Evolutionary conservation across 2,888 invertebrate genomes (phyloP).

Genomic region (Linyphia triangularis): DNA sequence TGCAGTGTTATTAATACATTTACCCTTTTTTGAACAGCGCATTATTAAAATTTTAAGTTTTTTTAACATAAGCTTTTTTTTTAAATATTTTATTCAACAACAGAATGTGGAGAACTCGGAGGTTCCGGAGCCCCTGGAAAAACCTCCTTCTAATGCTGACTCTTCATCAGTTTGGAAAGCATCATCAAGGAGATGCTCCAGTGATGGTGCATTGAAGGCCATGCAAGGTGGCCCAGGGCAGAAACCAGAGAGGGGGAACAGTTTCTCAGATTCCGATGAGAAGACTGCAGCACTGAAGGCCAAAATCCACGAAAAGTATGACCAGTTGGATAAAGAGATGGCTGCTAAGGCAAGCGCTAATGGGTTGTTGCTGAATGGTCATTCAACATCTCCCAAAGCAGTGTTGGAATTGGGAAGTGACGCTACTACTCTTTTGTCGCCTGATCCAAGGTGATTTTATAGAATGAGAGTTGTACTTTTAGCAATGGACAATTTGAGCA

Average conservation of each 20-base stretch:
- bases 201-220: constrained; percentile 72
- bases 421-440: constrained; percentile 39
- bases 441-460: constrained; percentile 69
- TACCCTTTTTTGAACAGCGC: no score
- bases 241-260: constrained; percentile 69
- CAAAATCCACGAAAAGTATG: constrained; percentile 74
- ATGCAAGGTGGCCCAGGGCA: constrained; percentile 40
- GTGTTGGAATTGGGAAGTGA: constrained; percentile 56
- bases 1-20: no score
- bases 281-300: constrained; percentile 72
- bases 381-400: constrained; percentile 52
- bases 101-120: constrained; percentile 31
- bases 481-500: no score
- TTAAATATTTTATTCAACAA: no score
- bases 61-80: no score
- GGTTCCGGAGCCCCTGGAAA: not conserved
- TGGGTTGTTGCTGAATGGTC: constrained; percentile 30
- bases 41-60: no score
- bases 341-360: constrained; percentile 68
- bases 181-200: constrained; percentile 70
- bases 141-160: constrained; percentile 18
- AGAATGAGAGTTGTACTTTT: no score
- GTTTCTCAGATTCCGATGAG: constrained; percentile 74
- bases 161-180: constrained; percentile 49
- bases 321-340: constrained; percentile 75